Percentiles rank a stretch among this genome's conserved stretches.
Evolutionary conservation across 2,888 invertebrate genomes (phyloP).

Genomic region (Tryphoninae sp.): DNA sequence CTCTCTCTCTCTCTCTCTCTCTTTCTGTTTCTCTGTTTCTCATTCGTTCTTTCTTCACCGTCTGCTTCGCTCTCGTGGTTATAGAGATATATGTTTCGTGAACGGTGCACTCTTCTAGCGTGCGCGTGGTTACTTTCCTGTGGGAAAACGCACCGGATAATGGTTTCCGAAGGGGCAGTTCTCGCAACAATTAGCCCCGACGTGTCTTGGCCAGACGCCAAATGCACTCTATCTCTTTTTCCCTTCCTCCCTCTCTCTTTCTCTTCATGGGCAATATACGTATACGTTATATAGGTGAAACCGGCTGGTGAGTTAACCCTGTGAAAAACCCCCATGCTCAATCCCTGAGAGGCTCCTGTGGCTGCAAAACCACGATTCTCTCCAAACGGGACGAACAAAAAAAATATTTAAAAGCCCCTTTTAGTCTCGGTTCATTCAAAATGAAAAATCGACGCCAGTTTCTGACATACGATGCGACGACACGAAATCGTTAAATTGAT

Average conservation of each 20-base stretch:
- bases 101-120: slow-evolving; percentile 46
- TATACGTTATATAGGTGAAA: slow-evolving; percentile 22
- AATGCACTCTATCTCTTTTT: slow-evolving; percentile 67
- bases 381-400: slow-evolving; percentile 19
- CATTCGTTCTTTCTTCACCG: slow-evolving; percentile 30
- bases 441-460: slow-evolving; percentile 12
- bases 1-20: neutral
- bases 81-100: slow-evolving; percentile 25
- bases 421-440: neutral
- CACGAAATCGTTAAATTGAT: slow-evolving; percentile 23
- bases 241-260: slow-evolving; percentile 48
- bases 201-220: slow-evolving; percentile 75
- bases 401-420: slow-evolving; percentile 28
- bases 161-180: slow-evolving; percentile 78
- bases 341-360: slow-evolving; percentile 28
- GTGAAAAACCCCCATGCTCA: slow-evolving; percentile 35
- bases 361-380: slow-evolving; percentile 34
- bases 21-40: neutral
- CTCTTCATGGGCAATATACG: neutral
- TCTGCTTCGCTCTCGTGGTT: slow-evolving; percentile 6
- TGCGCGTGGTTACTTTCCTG: slow-evolving; percentile 59
- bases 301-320: slow-evolving; percentile 39
- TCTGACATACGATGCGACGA: neutral
- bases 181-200: slow-evolving; percentile 77
- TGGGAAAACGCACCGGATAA: slow-evolving; percentile 73